phyloP scores from a whole-genome alignment of 2,888 invertebrate genomes.

The Dicycla oo region DNA sequence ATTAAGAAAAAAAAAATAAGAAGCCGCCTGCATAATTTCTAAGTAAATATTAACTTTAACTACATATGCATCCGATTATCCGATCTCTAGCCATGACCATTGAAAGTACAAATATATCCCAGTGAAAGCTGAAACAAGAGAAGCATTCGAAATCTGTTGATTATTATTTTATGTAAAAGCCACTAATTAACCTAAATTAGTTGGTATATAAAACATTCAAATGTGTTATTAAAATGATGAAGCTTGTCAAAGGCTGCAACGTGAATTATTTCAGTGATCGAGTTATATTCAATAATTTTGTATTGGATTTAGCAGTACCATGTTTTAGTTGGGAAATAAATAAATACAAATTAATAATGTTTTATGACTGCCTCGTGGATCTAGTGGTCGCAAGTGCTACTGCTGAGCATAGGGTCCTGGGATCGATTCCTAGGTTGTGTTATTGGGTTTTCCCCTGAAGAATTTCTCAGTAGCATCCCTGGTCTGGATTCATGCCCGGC shows the following conservation, averaged over 20 bases:
- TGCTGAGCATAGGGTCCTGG: background rate
- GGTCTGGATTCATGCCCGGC: background rate
- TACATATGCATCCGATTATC: too few species aligned
- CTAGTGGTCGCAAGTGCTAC: background rate
- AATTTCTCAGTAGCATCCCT: background rate
- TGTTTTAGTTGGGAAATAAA: background rate
- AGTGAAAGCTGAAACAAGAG: background rate
- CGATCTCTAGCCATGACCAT: too few species aligned
- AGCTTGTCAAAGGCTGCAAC: background rate
- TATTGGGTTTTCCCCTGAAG: too few species aligned
- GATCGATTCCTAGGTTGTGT: background rate
- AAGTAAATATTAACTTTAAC: too few species aligned
- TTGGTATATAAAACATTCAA: background rate
- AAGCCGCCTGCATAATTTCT: too few species aligned
- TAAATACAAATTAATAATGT: background rate
- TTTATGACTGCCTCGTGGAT: background rate
- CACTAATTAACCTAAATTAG: background rate
- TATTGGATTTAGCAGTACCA: background rate
- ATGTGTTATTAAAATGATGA: background rate
- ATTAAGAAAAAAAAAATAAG: too few species aligned
- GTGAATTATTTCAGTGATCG: background rate
- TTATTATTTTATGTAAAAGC: background rate
- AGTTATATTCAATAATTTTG: background rate
- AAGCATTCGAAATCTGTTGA: background rate
- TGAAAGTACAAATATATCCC: too few species aligned